Conservation (phyloP, 1,140 invertebrate species). For the Danaus plexippus region DNA sequence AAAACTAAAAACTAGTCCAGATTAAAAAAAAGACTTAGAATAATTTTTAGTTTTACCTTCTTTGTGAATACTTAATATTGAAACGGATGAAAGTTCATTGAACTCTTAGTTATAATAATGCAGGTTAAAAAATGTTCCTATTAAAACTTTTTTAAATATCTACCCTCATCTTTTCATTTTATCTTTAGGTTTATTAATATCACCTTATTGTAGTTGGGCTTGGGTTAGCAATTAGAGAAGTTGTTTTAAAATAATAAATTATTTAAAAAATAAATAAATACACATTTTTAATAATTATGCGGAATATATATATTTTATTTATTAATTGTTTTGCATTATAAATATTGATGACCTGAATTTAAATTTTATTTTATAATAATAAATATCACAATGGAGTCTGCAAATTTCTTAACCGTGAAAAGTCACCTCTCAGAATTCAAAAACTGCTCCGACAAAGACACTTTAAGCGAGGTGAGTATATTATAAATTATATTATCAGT, state of each 20-base stretch:
- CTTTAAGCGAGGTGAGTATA: constrained; percentile 63
- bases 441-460: constrained; percentile 62
- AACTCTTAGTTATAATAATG: no score
- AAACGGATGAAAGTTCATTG: no score
- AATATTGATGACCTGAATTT: constrained; percentile 22
- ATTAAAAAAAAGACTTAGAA: no score
- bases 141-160: constrained; percentile 2
- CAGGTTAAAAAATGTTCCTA: no score
- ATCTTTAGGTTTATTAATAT: constrained; percentile 3
- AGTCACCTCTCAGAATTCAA: constrained; percentile 67
- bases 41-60: no score
- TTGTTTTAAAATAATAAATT: constrained; percentile 31
- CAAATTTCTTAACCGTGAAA: constrained; percentile 64
- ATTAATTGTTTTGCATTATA: constrained; percentile 30
- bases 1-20: constrained; percentile 1
- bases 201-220: constrained; percentile 25
- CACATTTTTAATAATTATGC: constrained; percentile 33
- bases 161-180: constrained; percentile 27
- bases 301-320: constrained; percentile 29
- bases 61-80: no score
- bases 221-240: constrained; percentile 35
- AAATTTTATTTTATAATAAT: constrained; percentile 28
- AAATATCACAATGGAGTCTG: constrained; percentile 50
- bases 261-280: constrained; percentile 18
- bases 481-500: no score